Percentiles rank a stretch among this genome's conserved stretches.
Conservation (phyloP, 2,797 vertebrate species). For the Gobionotothen gibberifrons region DNA sequence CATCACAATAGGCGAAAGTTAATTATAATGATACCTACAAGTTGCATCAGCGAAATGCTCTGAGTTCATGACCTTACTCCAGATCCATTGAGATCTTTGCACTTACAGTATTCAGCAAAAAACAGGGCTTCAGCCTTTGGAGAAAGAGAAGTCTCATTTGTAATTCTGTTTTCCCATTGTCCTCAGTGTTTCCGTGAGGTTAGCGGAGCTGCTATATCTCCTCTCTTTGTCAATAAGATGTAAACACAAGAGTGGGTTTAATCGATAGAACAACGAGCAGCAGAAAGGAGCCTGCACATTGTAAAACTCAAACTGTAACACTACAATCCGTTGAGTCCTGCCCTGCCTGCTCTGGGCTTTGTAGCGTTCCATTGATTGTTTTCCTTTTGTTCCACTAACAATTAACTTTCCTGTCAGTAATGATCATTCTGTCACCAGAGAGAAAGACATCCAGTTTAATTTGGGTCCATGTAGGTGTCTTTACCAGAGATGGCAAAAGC, state of each 20-base stretch:
- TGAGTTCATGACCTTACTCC: background rate
- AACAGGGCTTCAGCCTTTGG: background rate
- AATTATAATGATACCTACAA: background rate
- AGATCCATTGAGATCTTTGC: background rate
- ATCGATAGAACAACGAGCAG: constrained; percentile 17
- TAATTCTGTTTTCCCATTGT: background rate
- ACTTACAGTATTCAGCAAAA: background rate
- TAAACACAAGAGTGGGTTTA: constrained; percentile 49
- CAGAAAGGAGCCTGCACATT: constrained; percentile 23
- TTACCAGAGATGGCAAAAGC: background rate
- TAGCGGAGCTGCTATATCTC: constrained; percentile 17
- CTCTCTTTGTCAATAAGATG: constrained; percentile 21
- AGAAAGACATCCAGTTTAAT: no score
- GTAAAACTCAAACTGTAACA: constrained; percentile 10
- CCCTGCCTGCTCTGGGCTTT: constrained; percentile 4
- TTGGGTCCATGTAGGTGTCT: background rate
- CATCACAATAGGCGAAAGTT: no score
- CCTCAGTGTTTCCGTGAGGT: constrained; percentile 17
- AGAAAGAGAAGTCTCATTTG: background rate
- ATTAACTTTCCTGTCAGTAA: background rate
- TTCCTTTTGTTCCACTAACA: constrained; percentile 3
- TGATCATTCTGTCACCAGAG: background rate
- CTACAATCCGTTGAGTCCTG: background rate
- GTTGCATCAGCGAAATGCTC: background rate
- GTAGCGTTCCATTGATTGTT: background rate